These are phyloP conservation scores for Theropithecus gelada DNA, from an alignment of 2,113 vertebrate species.

Conservation along the genomic window DNA sequence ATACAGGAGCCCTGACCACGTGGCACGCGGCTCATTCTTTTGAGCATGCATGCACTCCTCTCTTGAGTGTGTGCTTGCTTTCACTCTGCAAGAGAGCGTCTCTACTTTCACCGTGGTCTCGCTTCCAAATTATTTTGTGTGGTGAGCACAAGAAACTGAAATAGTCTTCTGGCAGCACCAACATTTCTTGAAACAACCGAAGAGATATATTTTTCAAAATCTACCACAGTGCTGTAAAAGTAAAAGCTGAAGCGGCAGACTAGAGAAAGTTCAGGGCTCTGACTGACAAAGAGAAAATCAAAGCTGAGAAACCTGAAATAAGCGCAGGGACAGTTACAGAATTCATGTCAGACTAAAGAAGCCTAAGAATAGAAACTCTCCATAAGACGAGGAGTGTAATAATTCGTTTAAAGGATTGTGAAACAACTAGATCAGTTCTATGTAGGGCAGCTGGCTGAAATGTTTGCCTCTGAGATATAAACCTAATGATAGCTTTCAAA, in stretches of 20 bases:
- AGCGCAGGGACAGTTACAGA: neutral
- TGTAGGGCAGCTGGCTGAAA: neutral
- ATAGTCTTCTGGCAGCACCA: too few species aligned
- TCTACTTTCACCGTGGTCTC: too few species aligned
- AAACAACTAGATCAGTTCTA: neutral
- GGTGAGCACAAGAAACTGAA: too few species aligned
- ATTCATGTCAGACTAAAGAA: neutral
- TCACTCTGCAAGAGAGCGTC: too few species aligned
- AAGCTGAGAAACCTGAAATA: neutral
- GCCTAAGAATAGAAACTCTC: neutral
- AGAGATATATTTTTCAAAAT: slow-evolving; percentile 5
- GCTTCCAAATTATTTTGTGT: too few species aligned
- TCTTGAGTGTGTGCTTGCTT: too few species aligned
- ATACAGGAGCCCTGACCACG: too few species aligned
- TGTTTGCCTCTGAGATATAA: neutral
- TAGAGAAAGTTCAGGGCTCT: neutral
- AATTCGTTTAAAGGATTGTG: neutral
- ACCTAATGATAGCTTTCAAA: neutral
- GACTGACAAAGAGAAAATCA: neutral
- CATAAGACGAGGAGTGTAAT: neutral
- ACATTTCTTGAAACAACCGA: slow-evolving; percentile 32
- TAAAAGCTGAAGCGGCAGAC: neutral
- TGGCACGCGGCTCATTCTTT: too few species aligned
- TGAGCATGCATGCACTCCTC: too few species aligned
- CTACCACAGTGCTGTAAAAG: neutral